Conservation (phyloP, 2,888 invertebrate species). For the Sicus ferrugineus region DNA sequence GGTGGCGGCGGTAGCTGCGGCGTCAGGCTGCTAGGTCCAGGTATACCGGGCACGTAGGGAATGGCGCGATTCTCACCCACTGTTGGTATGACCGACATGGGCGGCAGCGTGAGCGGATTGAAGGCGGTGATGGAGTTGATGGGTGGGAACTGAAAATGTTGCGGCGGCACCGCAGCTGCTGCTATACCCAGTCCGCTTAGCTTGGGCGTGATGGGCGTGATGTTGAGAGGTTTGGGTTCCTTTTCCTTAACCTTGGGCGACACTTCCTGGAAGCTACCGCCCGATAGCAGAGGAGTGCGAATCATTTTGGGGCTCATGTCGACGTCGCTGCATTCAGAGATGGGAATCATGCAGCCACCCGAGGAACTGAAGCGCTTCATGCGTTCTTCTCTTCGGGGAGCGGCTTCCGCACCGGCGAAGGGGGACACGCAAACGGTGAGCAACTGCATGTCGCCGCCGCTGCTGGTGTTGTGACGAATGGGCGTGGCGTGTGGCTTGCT, state of each 20-base stretch:
- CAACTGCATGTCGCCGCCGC: constrained; percentile 47
- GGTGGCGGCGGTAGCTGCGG: constrained; percentile 61
- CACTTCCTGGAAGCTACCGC: constrained; percentile 76
- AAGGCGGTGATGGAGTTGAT: constrained; percentile 75
- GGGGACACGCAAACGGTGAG: constrained; percentile 14
- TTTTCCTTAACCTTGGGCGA: constrained; percentile 51
- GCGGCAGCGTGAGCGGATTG: constrained; percentile 74
- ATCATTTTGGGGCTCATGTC: constrained; percentile 78
- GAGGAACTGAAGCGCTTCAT: constrained; percentile 59
- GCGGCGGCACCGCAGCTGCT: constrained; percentile 52
- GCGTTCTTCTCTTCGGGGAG: constrained; percentile 58
- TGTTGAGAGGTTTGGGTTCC: constrained; percentile 38
- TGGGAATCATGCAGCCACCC: constrained; percentile 69
- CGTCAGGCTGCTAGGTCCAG: constrained; percentile 76
- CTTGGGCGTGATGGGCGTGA: constrained; percentile 62
- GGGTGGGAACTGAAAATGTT: constrained; percentile 73
- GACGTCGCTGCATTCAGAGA: constrained; percentile 69
- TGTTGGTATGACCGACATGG: constrained; percentile 65
- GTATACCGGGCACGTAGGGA: constrained; percentile 87
- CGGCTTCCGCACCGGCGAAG: constrained; percentile 27
- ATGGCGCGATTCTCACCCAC: constrained; percentile 74
- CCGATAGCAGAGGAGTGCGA: constrained; percentile 82
- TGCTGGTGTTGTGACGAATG: constrained; percentile 36
- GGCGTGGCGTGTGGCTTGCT: constrained; percentile 29
- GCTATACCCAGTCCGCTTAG: constrained; percentile 68